Evolutionary conservation across 35 echinoderm and acorn worm species (phyloP).

Genomic region (Apostichopus japonicus): DNA sequence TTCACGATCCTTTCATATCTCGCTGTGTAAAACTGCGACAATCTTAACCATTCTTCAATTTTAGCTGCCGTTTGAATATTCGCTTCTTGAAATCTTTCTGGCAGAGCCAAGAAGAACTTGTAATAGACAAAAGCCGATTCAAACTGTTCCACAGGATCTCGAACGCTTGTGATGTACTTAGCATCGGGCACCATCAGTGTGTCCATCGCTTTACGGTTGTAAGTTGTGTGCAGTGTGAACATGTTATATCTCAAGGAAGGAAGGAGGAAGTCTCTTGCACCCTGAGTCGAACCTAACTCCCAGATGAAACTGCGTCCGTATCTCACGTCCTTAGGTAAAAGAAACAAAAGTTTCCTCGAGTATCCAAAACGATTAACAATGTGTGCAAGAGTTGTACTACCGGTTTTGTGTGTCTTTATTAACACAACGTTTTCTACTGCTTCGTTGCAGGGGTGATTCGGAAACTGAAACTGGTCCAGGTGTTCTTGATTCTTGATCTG

Average conservation of each 20-base stretch:
- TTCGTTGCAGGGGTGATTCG: background rate
- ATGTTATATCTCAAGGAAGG: slow-evolving; percentile 54
- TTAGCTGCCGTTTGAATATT: slow-evolving; percentile 9
- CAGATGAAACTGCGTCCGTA: slow-evolving; percentile 65
- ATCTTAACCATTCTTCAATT: slow-evolving; percentile 53
- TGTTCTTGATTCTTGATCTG: background rate
- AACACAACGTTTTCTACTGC: slow-evolving; percentile 23
- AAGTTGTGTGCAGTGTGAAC: slow-evolving; percentile 71
- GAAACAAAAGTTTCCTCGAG: slow-evolving; percentile 66
- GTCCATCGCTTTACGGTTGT: slow-evolving; percentile 62
- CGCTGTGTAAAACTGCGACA: slow-evolving; percentile 9
- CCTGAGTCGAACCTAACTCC: slow-evolving; percentile 22
- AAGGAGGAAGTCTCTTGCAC: background rate
- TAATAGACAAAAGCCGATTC: slow-evolving; percentile 85
- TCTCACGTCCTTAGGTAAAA: slow-evolving; percentile 50
- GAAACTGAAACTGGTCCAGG: background rate
- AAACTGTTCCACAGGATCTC: slow-evolving; percentile 87
- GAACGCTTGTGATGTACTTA: slow-evolving; percentile 83
- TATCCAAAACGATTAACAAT: slow-evolving; percentile 62
- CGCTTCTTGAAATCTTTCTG: background rate
- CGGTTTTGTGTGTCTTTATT: slow-evolving; percentile 67
- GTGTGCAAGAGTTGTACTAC: slow-evolving; percentile 51
- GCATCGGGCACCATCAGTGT: slow-evolving; percentile 70
- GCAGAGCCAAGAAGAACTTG: slow-evolving; percentile 59
- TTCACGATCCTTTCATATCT: background rate